Base-by-base conservation (phyloP, 2,113 vertebrate genomes). In the Scomber scombrus region DNA sequence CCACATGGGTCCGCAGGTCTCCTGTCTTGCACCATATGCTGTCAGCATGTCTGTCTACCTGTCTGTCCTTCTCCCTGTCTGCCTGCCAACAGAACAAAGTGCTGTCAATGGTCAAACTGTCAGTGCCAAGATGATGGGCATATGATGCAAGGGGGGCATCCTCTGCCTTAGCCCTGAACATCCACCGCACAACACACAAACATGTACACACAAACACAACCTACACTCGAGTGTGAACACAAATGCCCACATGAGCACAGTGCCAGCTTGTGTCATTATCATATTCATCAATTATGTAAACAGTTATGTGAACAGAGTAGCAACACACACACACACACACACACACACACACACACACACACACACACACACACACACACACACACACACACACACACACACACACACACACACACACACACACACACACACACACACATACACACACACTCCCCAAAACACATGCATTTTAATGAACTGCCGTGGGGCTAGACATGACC, bases 221-320 rank as follows among this genome's bases (percentile, higher is more conserved):
- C 16, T 23, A 73, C 81, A 88, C 86, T 16, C 55, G 14, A 71
- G 65, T 29, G n/a, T 54, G 76, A 58, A 71, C 82, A 85, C 81
- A 85, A 84, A 87, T 84, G 78, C 80, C 73, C 84, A 85, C 55
- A 86, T 74, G 66, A 90, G 81, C 78, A 65, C 88, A 87, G 79
- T 86, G 85, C 92, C 92, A 94, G 93, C 91, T 92, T 94, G 94
- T 90, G 86, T 94, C 92, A 95, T 95, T 95, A 95, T 93, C 93
- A 95, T 94, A 94, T 93, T 95, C 93, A 95, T 95, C 93, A 95
- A 95, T 95, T 94, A 95, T 95, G 94, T 94, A 94, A 95, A 95
- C 92, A 81, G 75, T 94, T 91, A 93, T 94, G 91, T 91, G 92
- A 94, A 94, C 93, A 87, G 50, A 66, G 87, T 61, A 78, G 74